Conservation (phyloP, 2,888 invertebrate genomes). For the Rotaria socialis region DNA sequence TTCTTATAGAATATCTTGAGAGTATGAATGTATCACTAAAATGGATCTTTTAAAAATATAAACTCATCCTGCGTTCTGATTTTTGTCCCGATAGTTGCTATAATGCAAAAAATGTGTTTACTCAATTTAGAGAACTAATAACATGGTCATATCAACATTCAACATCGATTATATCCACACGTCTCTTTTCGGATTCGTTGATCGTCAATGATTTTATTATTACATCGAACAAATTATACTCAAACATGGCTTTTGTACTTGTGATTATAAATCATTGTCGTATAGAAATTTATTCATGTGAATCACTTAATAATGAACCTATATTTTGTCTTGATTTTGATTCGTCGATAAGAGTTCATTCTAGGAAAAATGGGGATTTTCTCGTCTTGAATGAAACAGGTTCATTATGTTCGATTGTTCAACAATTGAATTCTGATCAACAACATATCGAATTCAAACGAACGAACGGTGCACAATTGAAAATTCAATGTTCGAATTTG, state of each 20-base stretch:
- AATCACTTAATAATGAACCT: not conserved
- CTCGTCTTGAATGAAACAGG: not conserved
- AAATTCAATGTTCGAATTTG: not conserved
- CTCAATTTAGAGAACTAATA: not conserved
- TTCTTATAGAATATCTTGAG: too few species aligned
- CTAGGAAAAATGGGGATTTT: not conserved
- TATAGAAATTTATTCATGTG: not conserved
- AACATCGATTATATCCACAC: not conserved
- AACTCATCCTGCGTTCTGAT: too few species aligned
- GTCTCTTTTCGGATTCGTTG: not conserved
- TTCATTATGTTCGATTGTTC: not conserved
- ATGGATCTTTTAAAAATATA: too few species aligned
- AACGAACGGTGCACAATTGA: not conserved
- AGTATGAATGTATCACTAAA: too few species aligned
- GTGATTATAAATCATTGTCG: not conserved
- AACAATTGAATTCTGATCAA: not conserved
- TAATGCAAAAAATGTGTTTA: not conserved
- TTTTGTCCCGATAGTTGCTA: not conserved
- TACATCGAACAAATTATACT: not conserved
- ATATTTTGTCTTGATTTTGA: not conserved
- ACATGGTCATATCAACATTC: conserved; percentile 4
- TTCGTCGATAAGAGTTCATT: not conserved
- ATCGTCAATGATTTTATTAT: not conserved
- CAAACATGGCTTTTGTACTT: not conserved
- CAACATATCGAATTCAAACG: not conserved